phyloP scores from a whole-genome alignment of 2,797 vertebrate genomes.

The Lophotriccus pileatus region DNA sequence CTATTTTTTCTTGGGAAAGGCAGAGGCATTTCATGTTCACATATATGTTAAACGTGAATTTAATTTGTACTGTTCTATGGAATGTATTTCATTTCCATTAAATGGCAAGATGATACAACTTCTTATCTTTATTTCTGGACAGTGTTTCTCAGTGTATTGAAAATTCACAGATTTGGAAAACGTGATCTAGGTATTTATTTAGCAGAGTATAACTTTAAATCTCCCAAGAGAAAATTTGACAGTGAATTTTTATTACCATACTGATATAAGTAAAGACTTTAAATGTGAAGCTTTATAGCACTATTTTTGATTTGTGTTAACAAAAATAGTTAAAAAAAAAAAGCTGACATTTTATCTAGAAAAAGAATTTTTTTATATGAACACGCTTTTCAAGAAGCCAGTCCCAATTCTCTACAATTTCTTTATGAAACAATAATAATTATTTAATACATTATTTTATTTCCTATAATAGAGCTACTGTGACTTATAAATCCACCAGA shows the following conservation, averaged over 20 bases:
- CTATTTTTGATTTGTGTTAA: slow-evolving; percentile 1
- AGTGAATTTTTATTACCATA: slow-evolving; percentile 15
- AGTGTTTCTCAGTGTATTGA: not conserved
- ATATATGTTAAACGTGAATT: not conserved
- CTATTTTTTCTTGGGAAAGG: not conserved
- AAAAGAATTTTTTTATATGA: not conserved
- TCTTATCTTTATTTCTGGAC: not conserved
- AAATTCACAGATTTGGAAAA: slow-evolving; percentile 10
- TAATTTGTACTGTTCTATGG: not conserved
- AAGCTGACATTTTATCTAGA: not conserved
- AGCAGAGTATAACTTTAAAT: not conserved
- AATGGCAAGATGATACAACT: not conserved
- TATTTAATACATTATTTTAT: not conserved
- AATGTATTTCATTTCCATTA: not conserved
- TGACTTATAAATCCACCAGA: not conserved
- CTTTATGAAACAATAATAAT: not conserved
- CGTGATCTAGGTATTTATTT: not conserved
- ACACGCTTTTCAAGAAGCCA: not conserved
- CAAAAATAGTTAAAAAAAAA: not conserved
- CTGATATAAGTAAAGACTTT: not conserved
- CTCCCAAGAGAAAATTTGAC: not conserved
- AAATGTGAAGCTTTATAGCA: not conserved
- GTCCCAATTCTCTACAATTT: not conserved
- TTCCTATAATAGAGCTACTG: not conserved
- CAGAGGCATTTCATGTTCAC: not conserved